These are phyloP conservation scores for Piaya cayana DNA, from an alignment of 2,113 vertebrate genomes.

Conservation along the genomic window DNA sequence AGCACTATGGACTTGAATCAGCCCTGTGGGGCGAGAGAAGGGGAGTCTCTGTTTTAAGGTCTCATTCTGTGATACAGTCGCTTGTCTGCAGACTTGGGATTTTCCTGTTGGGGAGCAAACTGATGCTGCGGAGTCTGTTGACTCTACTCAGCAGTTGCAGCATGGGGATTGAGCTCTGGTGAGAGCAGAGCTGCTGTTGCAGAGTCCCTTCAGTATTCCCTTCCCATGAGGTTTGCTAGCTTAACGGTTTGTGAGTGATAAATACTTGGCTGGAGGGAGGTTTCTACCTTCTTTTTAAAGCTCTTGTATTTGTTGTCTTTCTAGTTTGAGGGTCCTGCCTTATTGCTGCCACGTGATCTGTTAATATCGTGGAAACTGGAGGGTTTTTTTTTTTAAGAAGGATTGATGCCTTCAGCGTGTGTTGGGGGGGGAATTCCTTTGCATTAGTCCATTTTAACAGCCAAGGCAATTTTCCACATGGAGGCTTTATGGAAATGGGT, in stretches of 20 bases:
- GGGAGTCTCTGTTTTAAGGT: not conserved
- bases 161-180: not conserved
- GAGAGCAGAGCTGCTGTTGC: not conserved
- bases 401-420: constrained; percentile 36
- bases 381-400: not conserved
- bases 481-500: constrained; percentile 84
- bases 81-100: not conserved
- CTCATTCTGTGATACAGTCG: not conserved
- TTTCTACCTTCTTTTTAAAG: not conserved
- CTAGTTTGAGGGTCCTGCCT: not conserved
- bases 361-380: constrained; percentile 43
- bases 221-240: not conserved
- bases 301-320: constrained; percentile 1
- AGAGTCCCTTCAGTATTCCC: not conserved
- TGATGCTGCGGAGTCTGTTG: not conserved
- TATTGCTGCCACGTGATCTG: constrained; percentile 18
- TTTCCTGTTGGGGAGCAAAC: not conserved
- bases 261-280: not conserved
- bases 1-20: not conserved
- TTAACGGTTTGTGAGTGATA: not conserved
- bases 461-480: constrained; percentile 86
- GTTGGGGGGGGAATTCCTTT: constrained; percentile 33
- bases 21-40: not conserved
- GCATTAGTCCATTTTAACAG: constrained; percentile 87
- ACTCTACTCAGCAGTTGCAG: not conserved